Percentiles rank a stretch among this genome's conserved stretches.
Conservation (phyloP, 2,888 invertebrate genomes). For the Saturnia pavonia region DNA sequence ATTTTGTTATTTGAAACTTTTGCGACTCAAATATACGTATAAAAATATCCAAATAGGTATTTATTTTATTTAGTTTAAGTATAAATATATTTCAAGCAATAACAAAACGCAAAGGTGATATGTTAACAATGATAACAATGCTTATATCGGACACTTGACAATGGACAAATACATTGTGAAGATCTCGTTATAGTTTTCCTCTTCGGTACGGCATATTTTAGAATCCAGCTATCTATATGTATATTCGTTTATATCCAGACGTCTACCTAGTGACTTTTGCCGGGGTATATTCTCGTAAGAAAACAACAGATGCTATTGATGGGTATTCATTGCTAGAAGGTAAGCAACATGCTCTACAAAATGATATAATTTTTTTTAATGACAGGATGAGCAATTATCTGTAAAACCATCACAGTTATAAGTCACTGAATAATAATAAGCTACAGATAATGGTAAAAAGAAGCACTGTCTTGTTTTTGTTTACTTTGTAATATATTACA, state of each 20-base stretch:
- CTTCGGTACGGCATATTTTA: background rate
- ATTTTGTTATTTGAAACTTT: too few relatives aligned
- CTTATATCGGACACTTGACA: background rate
- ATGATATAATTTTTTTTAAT: background rate
- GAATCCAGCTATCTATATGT: background rate
- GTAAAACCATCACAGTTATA: background rate
- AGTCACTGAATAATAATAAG: background rate
- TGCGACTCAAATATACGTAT: too few relatives aligned
- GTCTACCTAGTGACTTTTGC: background rate
- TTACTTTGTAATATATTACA: background rate
- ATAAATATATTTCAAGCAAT: background rate
- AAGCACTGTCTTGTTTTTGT: background rate
- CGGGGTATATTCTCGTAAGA: background rate
- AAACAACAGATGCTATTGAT: background rate
- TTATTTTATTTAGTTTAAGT: too few relatives aligned
- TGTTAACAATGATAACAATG: background rate
- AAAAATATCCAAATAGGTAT: too few relatives aligned
- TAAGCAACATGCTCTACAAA: background rate
- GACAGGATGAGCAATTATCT: background rate
- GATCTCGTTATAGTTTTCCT: background rate
- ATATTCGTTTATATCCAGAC: too few relatives aligned
- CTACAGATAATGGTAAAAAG: background rate
- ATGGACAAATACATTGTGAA: background rate
- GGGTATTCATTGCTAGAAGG: background rate
- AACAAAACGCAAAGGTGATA: background rate